Conservation (phyloP, 2,113 vertebrate genomes). For the Dolichallabes microphthalmus region DNA sequence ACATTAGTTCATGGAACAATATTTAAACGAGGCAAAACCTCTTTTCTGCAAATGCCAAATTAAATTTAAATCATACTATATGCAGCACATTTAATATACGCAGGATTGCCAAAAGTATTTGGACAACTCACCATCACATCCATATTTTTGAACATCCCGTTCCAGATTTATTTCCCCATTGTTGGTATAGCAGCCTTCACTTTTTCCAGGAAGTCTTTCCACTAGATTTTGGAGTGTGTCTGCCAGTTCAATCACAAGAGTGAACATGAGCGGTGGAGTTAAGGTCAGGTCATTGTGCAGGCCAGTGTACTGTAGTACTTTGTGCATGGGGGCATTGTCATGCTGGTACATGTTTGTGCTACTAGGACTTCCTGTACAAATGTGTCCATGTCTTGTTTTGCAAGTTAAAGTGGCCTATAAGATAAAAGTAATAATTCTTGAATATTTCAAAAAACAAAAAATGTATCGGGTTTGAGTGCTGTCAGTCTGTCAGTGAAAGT, state of each 20-base stretch:
- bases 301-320: too few species aligned
- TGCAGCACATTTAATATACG: background rate
- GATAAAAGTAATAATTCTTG: background rate
- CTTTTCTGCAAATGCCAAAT: background rate
- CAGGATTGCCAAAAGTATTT: background rate
- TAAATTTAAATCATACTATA: background rate
- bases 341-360: background rate
- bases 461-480: background rate
- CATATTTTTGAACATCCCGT: background rate
- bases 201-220: background rate
- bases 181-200: background rate
- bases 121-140: background rate
- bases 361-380: background rate
- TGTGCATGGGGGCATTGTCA: background rate
- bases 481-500: too few species aligned
- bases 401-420: too few species aligned
- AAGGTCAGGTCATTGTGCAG: background rate
- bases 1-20: background rate
- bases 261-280: background rate
- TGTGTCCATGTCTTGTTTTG: background rate
- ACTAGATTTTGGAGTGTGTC: background rate
- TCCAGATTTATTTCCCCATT: background rate
- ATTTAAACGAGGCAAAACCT: background rate
- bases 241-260: background rate
- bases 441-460: too few species aligned